These are phyloP conservation scores for Xylophagus ater DNA, from an alignment of 2,888 invertebrate species.

Conservation along the genomic window DNA sequence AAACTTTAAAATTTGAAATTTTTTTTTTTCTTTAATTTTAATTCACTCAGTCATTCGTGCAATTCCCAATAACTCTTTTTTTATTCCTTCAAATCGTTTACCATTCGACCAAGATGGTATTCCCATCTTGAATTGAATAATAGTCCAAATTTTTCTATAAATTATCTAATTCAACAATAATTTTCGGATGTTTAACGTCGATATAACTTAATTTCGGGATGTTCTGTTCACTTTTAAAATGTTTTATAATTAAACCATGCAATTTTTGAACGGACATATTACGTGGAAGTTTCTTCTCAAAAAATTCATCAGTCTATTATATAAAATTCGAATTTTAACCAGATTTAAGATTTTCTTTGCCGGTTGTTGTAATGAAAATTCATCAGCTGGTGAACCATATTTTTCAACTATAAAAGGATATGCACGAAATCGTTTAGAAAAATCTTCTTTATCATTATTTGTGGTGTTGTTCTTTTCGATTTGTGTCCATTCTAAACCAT, in stretches of 20 bases:
- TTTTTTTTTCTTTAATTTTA: too few species aligned
- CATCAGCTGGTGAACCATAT: constrained; percentile 73
- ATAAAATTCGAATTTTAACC: constrained; percentile 48
- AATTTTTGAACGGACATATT: constrained; percentile 75
- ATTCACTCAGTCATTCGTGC: too few species aligned
- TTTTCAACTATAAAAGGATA: constrained; percentile 50
- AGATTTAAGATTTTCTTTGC: constrained; percentile 58
- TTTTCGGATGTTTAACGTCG: constrained; percentile 48
- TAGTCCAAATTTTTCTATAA: constrained; percentile 70
- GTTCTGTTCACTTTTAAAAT: constrained; percentile 46
- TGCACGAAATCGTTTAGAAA: constrained; percentile 61
- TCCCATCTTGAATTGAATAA: constrained; percentile 75
- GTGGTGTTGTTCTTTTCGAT: constrained; percentile 39
- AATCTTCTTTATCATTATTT: constrained; percentile 41
- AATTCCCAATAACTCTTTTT: too few species aligned
- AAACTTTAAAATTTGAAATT: too few species aligned
- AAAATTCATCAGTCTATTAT: constrained; percentile 38
- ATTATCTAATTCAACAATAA: constrained; percentile 68
- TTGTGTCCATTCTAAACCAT: constrained; percentile 61
- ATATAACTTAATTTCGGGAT: constrained; percentile 39
- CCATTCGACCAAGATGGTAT: constrained; percentile 63
- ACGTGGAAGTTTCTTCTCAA: constrained; percentile 60
- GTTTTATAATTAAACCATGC: constrained; percentile 64
- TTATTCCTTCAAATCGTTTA: too few species aligned
- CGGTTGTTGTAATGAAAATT: constrained; percentile 50